Percentiles rank a stretch among this genome's conserved stretches.
phyloP scores from a whole-genome alignment of 1,140 invertebrate species.

The Idris sp. region DNA sequence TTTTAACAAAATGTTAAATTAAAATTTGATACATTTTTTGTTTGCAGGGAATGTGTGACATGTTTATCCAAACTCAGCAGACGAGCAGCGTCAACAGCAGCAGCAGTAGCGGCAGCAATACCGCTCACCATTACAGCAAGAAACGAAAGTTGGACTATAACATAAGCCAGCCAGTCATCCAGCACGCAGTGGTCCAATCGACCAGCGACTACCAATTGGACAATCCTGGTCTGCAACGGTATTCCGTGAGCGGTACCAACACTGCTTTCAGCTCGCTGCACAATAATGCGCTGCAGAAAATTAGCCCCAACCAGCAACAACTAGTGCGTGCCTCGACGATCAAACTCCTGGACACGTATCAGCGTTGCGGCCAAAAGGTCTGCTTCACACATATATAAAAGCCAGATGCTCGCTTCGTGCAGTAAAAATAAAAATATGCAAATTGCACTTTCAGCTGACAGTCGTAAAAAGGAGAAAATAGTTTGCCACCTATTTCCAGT shows the following conservation, averaged over 20 bases:
- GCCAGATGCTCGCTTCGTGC: too few species aligned
- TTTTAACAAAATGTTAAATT: too few species aligned
- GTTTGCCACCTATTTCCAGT: too few species aligned
- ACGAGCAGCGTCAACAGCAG: conserved; percentile 80
- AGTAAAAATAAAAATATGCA: too few species aligned
- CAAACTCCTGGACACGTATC: conserved; percentile 85
- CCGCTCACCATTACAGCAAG: conserved; percentile 77
- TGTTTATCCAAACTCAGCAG: conserved; percentile 85
- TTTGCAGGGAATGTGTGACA: conserved; percentile 83
- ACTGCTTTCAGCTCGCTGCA: conserved; percentile 74
- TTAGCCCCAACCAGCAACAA: conserved; percentile 80
- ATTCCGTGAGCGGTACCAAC: conserved; percentile 75
- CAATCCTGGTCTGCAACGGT: conserved; percentile 68
- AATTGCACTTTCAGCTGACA: too few species aligned
- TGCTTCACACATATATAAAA: not conserved
- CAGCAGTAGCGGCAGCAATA: conserved; percentile 77
- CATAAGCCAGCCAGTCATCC: conserved; percentile 77
- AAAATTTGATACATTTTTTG: too few species aligned
- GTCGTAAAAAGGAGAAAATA: too few species aligned
- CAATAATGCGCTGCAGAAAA: conserved; percentile 78
- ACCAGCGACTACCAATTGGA: conserved; percentile 74
- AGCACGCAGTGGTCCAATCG: conserved; percentile 76
- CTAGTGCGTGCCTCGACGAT: conserved; percentile 85
- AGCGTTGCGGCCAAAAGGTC: conserved; percentile 83
- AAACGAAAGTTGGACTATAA: conserved; percentile 81